Percentiles rank a stretch among this genome's conserved stretches.
Conservation (phyloP, 2,113 vertebrate genomes). For the Sphyrna mokarran region DNA sequence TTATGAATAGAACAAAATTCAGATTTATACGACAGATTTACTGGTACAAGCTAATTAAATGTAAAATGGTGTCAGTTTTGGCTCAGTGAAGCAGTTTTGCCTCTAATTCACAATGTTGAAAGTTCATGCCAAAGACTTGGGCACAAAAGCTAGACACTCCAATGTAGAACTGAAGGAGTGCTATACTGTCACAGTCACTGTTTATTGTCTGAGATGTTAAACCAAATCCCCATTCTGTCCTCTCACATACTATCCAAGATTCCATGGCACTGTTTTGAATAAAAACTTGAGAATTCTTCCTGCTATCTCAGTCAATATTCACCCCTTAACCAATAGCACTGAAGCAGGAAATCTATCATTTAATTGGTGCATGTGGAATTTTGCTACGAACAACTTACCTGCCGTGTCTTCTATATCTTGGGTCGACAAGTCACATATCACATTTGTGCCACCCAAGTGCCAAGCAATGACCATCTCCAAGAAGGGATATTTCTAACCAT, state of each 20-base stretch:
- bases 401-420: neutral
- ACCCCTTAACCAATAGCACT: neutral
- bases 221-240: neutral
- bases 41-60: neutral
- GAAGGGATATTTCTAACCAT: too few relatives aligned
- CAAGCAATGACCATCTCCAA: too few relatives aligned
- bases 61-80: neutral
- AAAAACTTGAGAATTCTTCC: neutral
- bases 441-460: too few relatives aligned
- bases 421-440: too few relatives aligned
- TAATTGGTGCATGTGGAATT: neutral
- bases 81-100: neutral
- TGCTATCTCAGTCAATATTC: too few relatives aligned
- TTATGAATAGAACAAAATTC: neutral
- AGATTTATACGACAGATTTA: neutral
- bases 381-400: neutral
- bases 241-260: neutral
- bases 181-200: neutral
- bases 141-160: neutral
- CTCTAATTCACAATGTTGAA: neutral
- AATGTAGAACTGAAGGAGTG: neutral
- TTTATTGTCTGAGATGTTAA: neutral
- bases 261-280: neutral
- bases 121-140: neutral
- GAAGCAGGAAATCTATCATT: neutral